A percentile compares a stretch with the other conserved stretches of the same genome.
These are phyloP conservation scores for Drosophila rellima DNA, from an alignment of 2,888 invertebrate species.

Conservation along the genomic window DNA sequence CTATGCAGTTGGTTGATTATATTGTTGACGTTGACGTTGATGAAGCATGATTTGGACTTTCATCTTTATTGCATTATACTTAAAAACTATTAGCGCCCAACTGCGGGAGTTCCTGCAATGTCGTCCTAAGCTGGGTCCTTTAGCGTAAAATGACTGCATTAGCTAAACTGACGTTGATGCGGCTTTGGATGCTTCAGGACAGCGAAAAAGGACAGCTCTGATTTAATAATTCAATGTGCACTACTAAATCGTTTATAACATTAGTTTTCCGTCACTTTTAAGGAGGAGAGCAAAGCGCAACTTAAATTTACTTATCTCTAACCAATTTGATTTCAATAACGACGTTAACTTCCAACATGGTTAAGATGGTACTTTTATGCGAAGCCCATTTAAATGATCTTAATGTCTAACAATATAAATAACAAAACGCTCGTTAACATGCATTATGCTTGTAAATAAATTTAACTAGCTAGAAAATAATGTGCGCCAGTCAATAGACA, in stretches of 20 bases:
- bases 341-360: not conserved
- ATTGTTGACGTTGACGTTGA: slow-evolving; percentile 82
- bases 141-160: slow-evolving; percentile 61
- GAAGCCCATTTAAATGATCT: slow-evolving; percentile 47
- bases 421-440: slow-evolving; percentile 74
- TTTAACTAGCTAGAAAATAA: slow-evolving; percentile 81
- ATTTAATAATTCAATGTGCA: slow-evolving; percentile 50
- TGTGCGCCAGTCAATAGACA: slow-evolving; percentile 71
- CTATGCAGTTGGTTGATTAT: slow-evolving; percentile 73
- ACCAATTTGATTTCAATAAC: not conserved
- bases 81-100: slow-evolving; percentile 79
- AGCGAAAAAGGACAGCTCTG: slow-evolving; percentile 27
- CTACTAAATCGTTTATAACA: slow-evolving; percentile 61
- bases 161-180: slow-evolving; percentile 65
- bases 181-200: slow-evolving; percentile 29
- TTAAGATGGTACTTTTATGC: not conserved
- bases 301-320: not conserved
- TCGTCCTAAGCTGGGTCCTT: slow-evolving; percentile 25
- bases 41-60: slow-evolving; percentile 81
- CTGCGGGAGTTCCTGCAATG: slow-evolving; percentile 32
- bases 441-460: slow-evolving; percentile 73
- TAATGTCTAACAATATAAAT: slow-evolving; percentile 59
- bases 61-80: slow-evolving; percentile 82
- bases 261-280: slow-evolving; percentile 31
- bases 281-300: not conserved